Percentiles rank a stretch among this genome's conserved stretches.
Evolutionary conservation across 2,797 vertebrate species (phyloP).

Genomic region (Sebastes flavidus): DNA sequence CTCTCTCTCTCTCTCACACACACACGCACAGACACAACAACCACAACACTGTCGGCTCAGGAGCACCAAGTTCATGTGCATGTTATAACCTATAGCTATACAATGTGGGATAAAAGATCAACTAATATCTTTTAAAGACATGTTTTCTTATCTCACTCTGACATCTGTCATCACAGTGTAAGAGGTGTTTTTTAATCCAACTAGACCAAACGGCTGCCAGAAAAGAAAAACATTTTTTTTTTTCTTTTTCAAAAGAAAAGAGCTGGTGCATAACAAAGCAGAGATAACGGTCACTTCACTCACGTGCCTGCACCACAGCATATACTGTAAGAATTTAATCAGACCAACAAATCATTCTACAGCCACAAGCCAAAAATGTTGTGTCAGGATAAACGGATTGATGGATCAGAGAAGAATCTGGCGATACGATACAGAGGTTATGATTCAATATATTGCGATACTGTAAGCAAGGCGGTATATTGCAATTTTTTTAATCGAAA

Average conservation of each 20-base stretch:
- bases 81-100: slow-evolving; percentile 13
- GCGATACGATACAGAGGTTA: too few species aligned
- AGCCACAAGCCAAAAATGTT: neutral
- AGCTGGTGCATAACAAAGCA: neutral
- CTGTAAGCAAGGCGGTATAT: too few species aligned
- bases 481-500: too few species aligned
- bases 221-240: neutral
- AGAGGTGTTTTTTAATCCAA: neutral
- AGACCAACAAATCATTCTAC: neutral
- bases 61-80: slow-evolving; percentile 18
- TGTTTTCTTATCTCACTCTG: neutral
- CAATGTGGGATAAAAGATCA: neutral
- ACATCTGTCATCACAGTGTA: neutral
- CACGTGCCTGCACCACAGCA: neutral
- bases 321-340: neutral
- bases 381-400: neutral
- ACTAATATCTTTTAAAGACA: neutral
- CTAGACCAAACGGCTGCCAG: neutral
- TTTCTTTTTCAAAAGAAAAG: neutral
- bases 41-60: slow-evolving; percentile 10
- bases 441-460: too few species aligned
- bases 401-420: neutral
- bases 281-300: neutral
- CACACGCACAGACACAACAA: neutral
- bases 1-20: neutral